Evolutionary conservation across 2,797 vertebrate genomes (phyloP).

Genomic region (Hemitrygon akajei): DNA sequence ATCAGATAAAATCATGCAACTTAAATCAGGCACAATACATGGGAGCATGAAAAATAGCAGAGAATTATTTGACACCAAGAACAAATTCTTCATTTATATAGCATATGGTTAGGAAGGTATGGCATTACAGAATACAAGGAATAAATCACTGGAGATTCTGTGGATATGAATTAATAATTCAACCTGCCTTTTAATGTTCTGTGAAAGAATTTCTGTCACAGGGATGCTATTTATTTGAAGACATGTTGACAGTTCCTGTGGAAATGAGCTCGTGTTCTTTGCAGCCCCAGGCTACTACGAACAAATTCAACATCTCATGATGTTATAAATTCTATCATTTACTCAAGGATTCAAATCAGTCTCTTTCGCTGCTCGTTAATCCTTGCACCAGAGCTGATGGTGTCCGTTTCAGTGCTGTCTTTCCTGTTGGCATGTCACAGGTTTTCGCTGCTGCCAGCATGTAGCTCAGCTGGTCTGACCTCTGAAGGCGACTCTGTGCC

Average conservation of each 20-base stretch:
- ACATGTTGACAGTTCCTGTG: neutral
- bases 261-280: neutral
- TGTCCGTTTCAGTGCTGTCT: too few relatives aligned
- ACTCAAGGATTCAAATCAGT: conserved; percentile 10
- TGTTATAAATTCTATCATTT: conserved; percentile 15
- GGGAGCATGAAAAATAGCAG: neutral
- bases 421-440: too few relatives aligned
- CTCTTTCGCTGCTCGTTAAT: neutral
- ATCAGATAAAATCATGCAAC: neutral
- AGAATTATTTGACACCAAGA: neutral
- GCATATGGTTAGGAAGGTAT: neutral
- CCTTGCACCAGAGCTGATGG: neutral
- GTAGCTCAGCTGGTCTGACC: too few relatives aligned
- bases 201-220: conserved; percentile 15
- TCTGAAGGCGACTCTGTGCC: too few relatives aligned
- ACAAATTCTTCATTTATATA: neutral
- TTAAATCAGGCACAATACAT: neutral
- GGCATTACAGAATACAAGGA: neutral
- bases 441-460: too few relatives aligned
- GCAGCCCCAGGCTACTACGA: neutral
- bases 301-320: neutral
- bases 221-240: neutral
- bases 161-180: neutral
- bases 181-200: conserved; percentile 21
- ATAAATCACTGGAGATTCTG: neutral